Evolutionary conservation across 2,797 vertebrate species (phyloP), one percentile per base, ranked within the genome.

Genomic region (Neostethus bicornis): DNA sequence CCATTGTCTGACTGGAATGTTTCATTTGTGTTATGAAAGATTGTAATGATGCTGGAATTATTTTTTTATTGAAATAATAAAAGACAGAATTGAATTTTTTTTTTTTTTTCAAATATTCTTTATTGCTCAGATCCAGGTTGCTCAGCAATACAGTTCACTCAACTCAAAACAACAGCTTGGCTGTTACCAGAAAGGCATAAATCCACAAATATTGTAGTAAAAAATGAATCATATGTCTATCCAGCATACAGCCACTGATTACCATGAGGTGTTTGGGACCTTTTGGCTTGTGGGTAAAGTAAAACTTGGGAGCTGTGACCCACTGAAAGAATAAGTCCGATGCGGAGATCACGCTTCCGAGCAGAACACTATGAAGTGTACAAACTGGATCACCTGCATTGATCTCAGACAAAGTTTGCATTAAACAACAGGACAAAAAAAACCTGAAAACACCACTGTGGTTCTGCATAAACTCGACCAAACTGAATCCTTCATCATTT

Each of bases 61-160:
- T 51, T 4, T 17, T 19, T 19, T 25, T 26, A 7, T 9, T 46
- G 9, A 60, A 72, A 56, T 35, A 62, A 67, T 44, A 53, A 66
- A 70, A 69, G 4, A 5, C 6, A 11, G 46, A 57, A 11, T 9
- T 5, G 1, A 20, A 2, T 49, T 29, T 37, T 24, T 3, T 0
- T 13, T 26, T 54, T 61, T 51, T 75, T 87, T 85, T 85, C 83
- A 87, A 88, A 88, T 89, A 79, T 78, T 90, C 84, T 90, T 93
- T 92, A 93, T 93, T 93, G 90, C 92, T 93, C 89, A 88, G 89
- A 89, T 92, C 90, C 90, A 90, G 89, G 88, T 91, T 89, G 87
- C 87, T 91, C 87, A 88, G 85, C 90, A 91, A 90, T 92, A 91
- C 87, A 90, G 85, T 90, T 90, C 86, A 90, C 82, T 90, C 89